phyloP scores from a whole-genome alignment of 2,113 vertebrate genomes.

The Acrocephalus arundinaceus region DNA sequence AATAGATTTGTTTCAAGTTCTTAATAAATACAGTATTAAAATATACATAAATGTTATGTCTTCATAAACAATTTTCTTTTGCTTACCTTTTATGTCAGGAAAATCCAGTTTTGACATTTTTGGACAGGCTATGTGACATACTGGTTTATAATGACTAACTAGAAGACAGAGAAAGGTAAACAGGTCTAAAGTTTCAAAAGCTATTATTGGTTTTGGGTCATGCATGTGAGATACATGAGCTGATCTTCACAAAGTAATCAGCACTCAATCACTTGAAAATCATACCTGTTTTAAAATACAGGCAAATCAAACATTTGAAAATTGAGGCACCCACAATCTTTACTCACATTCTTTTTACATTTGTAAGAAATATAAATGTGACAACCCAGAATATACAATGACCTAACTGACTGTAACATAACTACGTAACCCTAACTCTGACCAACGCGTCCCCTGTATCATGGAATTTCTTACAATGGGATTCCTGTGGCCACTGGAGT shows the following conservation, averaged over 20 bases:
- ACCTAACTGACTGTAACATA: not conserved
- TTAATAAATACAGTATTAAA: not conserved
- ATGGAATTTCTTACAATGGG: not conserved
- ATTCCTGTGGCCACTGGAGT: not conserved
- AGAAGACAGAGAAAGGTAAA: not conserved
- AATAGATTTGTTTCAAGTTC: not conserved
- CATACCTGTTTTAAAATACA: not conserved
- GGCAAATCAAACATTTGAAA: not conserved
- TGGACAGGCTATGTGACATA: not conserved
- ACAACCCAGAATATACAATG: not conserved
- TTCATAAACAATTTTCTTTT: not conserved
- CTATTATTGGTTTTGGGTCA: not conserved
- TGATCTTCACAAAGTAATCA: not conserved
- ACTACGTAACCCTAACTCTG: not conserved
- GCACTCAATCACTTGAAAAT: not conserved
- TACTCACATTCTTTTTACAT: not conserved
- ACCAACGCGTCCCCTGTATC: not conserved
- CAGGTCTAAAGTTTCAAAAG: not conserved
- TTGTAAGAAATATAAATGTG: not conserved
- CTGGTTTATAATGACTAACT: constrained; percentile 15
- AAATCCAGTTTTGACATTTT: constrained; percentile 27
- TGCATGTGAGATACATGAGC: not conserved
- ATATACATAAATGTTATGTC: not conserved
- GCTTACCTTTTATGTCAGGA: not conserved
- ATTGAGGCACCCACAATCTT: not conserved